These are phyloP conservation scores for Archips crataeganus DNA, from an alignment of 2,888 invertebrate species.

Conservation along the genomic window DNA sequence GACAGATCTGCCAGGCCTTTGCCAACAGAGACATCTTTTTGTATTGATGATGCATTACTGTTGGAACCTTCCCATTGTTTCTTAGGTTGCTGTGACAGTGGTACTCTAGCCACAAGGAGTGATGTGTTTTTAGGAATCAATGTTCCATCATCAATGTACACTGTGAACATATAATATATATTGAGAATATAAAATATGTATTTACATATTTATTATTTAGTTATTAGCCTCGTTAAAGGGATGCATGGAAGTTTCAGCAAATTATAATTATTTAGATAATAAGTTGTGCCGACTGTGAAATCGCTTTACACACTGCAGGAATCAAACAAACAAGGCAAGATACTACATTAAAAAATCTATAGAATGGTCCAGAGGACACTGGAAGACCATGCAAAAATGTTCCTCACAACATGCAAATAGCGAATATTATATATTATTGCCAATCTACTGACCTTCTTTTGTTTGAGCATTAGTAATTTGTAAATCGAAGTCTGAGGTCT, in stretches of 20 bases:
- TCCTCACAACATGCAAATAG: slow-evolving; percentile 4
- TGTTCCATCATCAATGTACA: slow-evolving; percentile 95
- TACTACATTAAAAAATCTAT: neutral
- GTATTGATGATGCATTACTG: slow-evolving; percentile 75
- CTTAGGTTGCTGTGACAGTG: slow-evolving; percentile 91
- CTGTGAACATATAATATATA: slow-evolving; percentile 78
- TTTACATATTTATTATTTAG: neutral
- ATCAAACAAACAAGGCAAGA: neutral
- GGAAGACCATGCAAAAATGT: neutral
- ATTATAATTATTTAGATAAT: neutral
- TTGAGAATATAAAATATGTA: neutral
- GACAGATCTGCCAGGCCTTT: slow-evolving; percentile 93
- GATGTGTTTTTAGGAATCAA: slow-evolving; percentile 99
- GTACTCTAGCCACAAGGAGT: slow-evolving; percentile 96
- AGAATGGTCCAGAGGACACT: neutral
- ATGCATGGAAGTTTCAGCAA: neutral
- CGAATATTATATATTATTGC: neutral
- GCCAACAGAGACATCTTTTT: slow-evolving; percentile 82
- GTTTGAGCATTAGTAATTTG: slow-evolving; percentile 99
- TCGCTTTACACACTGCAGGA: neutral
- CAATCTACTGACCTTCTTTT: slow-evolving; percentile 91
- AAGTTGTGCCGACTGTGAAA: neutral
- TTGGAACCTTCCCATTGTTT: slow-evolving; percentile 90
- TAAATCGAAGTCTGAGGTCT: slow-evolving; percentile 97
- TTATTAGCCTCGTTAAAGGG: no score